Evolutionary conservation across 2,113 vertebrate genomes (phyloP).

Genomic region (Eudorcas thomsonii): DNA sequence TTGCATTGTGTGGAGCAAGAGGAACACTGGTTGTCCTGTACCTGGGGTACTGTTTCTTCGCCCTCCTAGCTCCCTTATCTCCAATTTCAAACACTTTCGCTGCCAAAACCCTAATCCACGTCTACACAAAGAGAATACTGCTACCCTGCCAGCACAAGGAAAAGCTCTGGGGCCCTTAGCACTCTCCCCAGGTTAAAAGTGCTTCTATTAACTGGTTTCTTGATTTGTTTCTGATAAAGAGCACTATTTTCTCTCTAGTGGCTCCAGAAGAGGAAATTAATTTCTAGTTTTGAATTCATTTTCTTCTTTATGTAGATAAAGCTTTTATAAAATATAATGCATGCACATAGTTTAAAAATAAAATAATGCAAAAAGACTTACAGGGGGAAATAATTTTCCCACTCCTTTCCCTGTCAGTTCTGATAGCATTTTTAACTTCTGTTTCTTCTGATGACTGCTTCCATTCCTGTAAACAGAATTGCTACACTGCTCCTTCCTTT

Average conservation of each 20-base stretch:
- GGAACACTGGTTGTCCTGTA: background rate
- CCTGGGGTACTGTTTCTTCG: background rate
- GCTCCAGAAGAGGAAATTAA: constrained; percentile 47
- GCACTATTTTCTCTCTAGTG: constrained; percentile 6
- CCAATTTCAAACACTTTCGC: background rate
- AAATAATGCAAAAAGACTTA: background rate
- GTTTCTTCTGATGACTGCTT: background rate
- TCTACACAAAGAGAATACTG: background rate
- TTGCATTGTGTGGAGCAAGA: background rate
- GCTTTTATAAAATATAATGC: constrained; percentile 19
- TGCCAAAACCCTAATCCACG: background rate
- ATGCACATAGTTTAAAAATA: background rate
- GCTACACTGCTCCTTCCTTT: background rate
- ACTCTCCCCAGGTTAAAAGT: background rate
- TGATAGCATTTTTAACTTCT: background rate
- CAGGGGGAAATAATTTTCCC: background rate
- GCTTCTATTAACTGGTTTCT: background rate
- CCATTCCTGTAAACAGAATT: background rate
- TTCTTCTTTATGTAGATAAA: constrained; percentile 14
- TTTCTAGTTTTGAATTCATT: constrained; percentile 46
- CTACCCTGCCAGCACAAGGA: accelerated
- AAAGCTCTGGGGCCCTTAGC: background rate
- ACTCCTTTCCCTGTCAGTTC: background rate
- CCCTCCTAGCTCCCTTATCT: background rate
- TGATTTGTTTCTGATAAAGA: background rate